Evolutionary conservation across 2,113 vertebrate species (phyloP).

Genomic region (Alligator sinensis): DNA sequence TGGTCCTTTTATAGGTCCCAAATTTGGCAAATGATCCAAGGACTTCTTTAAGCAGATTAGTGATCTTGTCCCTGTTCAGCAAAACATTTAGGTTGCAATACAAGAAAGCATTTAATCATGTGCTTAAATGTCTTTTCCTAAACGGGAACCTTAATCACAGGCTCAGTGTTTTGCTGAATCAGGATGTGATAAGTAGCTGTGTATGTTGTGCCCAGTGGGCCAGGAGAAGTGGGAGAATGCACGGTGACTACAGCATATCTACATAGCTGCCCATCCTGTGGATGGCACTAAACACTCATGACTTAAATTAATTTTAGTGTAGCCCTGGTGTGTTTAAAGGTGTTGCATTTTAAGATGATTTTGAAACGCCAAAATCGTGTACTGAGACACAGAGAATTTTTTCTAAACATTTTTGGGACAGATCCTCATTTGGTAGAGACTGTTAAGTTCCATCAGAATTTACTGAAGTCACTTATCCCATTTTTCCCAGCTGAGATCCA

Average conservation of each 20-base stretch:
- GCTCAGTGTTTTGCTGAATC: background rate
- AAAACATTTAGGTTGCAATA: constrained; percentile 13
- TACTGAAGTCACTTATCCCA: too few relatives aligned
- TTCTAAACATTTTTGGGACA: too few relatives aligned
- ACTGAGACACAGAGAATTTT: too few relatives aligned
- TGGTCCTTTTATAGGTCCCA: constrained; percentile 1
- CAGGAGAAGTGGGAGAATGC: background rate
- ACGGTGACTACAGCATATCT: background rate
- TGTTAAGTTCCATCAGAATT: too few relatives aligned
- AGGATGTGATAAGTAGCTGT: background rate
- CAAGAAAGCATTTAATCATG: background rate
- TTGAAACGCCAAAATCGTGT: background rate
- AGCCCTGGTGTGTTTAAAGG: background rate
- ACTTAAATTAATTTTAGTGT: background rate
- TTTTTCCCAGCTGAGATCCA: too few relatives aligned
- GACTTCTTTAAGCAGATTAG: constrained; percentile 9
- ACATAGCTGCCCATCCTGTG: background rate
- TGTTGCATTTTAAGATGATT: background rate
- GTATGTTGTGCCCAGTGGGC: background rate
- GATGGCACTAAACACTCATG: background rate
- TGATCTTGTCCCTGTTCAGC: background rate
- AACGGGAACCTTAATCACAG: background rate
- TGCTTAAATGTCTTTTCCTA: constrained; percentile 15
- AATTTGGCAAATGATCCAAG: constrained; percentile 13
- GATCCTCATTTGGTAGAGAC: too few relatives aligned